Evolutionary conservation across 2,888 invertebrate genomes (phyloP), one percentile per base, ranked within the genome.

Genomic region (Orchesellides sinensis): DNA sequence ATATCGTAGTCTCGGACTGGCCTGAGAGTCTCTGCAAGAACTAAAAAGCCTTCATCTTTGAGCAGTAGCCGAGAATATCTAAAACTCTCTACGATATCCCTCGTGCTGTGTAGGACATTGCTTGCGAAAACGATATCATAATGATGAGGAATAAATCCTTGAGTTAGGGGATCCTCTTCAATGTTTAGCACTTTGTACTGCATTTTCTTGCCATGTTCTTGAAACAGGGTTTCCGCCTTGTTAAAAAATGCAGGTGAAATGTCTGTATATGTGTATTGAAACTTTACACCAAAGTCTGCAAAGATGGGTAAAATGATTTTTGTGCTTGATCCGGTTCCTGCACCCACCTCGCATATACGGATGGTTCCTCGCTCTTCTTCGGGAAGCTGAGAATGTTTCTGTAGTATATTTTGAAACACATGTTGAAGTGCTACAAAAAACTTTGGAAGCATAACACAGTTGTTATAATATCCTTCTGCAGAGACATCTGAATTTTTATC

Each of bases 81-180:
- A 21, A 85, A 19, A 6, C 83, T 52, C 32, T 83, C 73, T 8
- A 5, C 1, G 0, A 66, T 32, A 45, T 65, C 27, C 40, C 25
- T n/a, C 1, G 83, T 83, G 2, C 83, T 83, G 40, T 85, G 83
- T 14, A 85, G 29, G 40, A 83, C 81, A 17, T 85, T 78, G 3
- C 77, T 69, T 0, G 83, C 83, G 52, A 85, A 70, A 14, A 83
- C 49, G n/a, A 82, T 45, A 45, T 84, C 83, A 27, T 65, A 85
- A 17, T 81, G 59, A 14, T 78, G 49, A 0, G 85, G 82, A 21
- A 69, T 63, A 32, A 84, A 85, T 19, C 85, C 82, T 49, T 83
- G 83, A 0, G 35, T 12, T 21, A 73, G 56, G 3, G 83, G 83
- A 49, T 84, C 83, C 3, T 66, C 23, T 40, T 83, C 85, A 27